Percentiles rank a stretch among this genome's conserved stretches.
phyloP scores from a whole-genome alignment of 2,888 invertebrate species.

The Parnassius glacialis region DNA sequence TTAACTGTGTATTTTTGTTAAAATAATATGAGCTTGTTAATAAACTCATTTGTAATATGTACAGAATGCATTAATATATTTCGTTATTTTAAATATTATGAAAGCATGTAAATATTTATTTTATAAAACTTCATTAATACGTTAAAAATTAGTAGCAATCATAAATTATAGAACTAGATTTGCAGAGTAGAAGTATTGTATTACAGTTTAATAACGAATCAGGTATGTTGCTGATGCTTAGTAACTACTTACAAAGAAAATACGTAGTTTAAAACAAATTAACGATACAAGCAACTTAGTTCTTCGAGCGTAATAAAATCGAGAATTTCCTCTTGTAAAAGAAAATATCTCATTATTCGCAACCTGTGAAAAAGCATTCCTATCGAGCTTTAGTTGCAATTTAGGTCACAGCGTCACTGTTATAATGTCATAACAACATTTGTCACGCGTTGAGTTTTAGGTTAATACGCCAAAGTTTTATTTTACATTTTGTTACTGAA shows the following conservation, averaged over 20 bases:
- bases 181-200: neutral
- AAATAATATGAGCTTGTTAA: too few relatives aligned
- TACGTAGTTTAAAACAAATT: conserved; percentile 15
- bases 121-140: too few relatives aligned
- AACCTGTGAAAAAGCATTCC: conserved; percentile 13
- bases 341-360: conserved; percentile 20
- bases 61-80: too few relatives aligned
- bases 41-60: too few relatives aligned
- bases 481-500: too few relatives aligned
- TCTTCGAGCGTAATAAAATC: conserved; percentile 5
- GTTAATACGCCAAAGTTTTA: neutral
- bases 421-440: conserved; percentile 6
- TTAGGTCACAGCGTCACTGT: conserved; percentile 6
- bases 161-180: conserved; percentile 1
- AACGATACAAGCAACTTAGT: conserved; percentile 12
- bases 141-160: neutral
- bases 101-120: too few relatives aligned
- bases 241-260: conserved; percentile 19
- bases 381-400: conserved; percentile 16
- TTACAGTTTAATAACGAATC: conserved; percentile 2
- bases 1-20: too few relatives aligned
- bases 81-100: too few relatives aligned
- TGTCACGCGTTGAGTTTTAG: conserved; percentile 2
- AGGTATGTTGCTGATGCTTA: conserved; percentile 7
- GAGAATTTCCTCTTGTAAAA: conserved; percentile 16